phyloP scores from a whole-genome alignment of 1,140 invertebrate genomes.

The Lerema accius region DNA sequence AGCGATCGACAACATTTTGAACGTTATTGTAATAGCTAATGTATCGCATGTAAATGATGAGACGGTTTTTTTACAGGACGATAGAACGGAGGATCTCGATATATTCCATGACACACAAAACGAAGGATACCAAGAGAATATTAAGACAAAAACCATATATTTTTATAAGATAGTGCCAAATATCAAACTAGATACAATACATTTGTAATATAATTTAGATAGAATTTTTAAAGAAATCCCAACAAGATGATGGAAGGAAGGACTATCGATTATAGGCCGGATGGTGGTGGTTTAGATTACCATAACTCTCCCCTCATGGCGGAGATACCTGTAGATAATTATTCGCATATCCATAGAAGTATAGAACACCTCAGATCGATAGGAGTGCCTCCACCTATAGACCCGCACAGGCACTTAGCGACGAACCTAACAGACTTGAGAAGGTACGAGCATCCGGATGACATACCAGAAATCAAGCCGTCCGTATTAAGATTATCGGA shows the following conservation, averaged over 20 bases:
- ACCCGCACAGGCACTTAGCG: slow-evolving; percentile 78
- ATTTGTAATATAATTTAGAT: slow-evolving; percentile 70
- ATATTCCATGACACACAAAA: slow-evolving; percentile 75
- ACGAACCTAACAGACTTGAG: slow-evolving; percentile 79
- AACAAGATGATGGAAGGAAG: slow-evolving; percentile 84
- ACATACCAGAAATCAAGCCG: slow-evolving; percentile 82
- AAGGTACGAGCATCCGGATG: slow-evolving; percentile 80
- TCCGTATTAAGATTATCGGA: slow-evolving; percentile 80
- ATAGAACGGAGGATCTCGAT: slow-evolving; percentile 76
- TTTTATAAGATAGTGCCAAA: slow-evolving; percentile 81
- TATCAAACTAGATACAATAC: slow-evolving; percentile 56
- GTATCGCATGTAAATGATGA: slow-evolving; percentile 10
- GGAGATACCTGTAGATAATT: slow-evolving; percentile 84
- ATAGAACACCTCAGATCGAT: slow-evolving; percentile 86
- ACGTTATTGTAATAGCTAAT: slow-evolving; percentile 31
- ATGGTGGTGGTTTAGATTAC: slow-evolving; percentile 83
- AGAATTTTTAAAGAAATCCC: slow-evolving; percentile 60
- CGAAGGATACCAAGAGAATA: slow-evolving; percentile 52
- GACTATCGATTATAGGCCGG: slow-evolving; percentile 83
- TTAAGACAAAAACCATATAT: slow-evolving; percentile 63
- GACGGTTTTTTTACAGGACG: slow-evolving; percentile 59
- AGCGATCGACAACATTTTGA: slow-evolving; percentile 64
- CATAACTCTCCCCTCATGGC: slow-evolving; percentile 85
- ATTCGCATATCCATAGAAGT: slow-evolving; percentile 86
- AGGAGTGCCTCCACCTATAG: slow-evolving; percentile 83